A percentile compares a stretch with the other conserved stretches of the same genome.
These are phyloP conservation scores for Blastobasis adustella DNA, from an alignment of 2,888 invertebrate genomes.

Conservation along the genomic window DNA sequence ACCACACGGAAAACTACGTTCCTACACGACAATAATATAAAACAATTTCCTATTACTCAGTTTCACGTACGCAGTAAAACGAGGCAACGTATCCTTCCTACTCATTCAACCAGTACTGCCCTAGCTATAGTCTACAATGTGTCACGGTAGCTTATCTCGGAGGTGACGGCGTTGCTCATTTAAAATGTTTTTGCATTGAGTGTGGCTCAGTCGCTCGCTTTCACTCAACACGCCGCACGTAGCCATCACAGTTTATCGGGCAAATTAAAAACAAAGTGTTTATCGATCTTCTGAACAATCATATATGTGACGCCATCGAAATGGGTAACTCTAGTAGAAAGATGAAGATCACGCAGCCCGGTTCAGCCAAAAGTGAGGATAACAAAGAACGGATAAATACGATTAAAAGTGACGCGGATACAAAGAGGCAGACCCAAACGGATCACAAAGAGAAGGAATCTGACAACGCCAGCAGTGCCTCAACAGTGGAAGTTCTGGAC, in stretches of 20 bases:
- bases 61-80: no score
- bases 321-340: slow-evolving; percentile 67
- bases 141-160: slow-evolving; percentile 63
- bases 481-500: slow-evolving; percentile 64
- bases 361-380: slow-evolving; percentile 30
- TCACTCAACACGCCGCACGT: slow-evolving; percentile 38
- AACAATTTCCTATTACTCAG: not conserved
- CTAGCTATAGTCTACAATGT: slow-evolving; percentile 29
- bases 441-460: slow-evolving; percentile 42
- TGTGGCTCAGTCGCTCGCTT: slow-evolving; percentile 50
- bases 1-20: no score
- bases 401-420: slow-evolving; percentile 42
- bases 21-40: not conserved
- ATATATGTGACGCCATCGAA: not conserved
- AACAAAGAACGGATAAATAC: slow-evolving; percentile 46
- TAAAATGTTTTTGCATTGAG: slow-evolving; percentile 47
- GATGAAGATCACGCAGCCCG: slow-evolving; percentile 52
- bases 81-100: no score
- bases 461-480: slow-evolving; percentile 59
- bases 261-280: slow-evolving; percentile 11
- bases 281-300: slow-evolving; percentile 11
- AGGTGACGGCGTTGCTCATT: slow-evolving; percentile 29
- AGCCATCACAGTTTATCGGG: no score
- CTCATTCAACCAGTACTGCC: no score
- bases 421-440: slow-evolving; percentile 19